Evolutionary conservation across 1,140 invertebrate genomes (phyloP).

Genomic region (Drosophila tsacasi): DNA sequence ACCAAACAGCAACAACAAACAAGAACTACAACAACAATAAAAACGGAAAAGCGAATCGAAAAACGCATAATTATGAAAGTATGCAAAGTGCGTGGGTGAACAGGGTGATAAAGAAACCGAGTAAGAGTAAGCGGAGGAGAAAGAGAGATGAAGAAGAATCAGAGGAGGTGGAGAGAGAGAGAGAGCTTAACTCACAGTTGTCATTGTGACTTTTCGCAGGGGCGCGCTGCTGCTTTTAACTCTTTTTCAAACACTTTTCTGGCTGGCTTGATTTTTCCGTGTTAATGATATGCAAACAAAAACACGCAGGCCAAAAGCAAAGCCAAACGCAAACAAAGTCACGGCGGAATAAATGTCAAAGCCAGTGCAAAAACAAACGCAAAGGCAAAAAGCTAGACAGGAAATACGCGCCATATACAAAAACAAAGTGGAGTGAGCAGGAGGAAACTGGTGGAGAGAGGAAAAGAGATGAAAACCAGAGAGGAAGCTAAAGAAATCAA

Average conservation of each 20-base stretch:
- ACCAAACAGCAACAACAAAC: conserved; percentile 38
- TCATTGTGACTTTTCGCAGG: conserved; percentile 49
- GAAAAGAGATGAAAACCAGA: conserved; percentile 8
- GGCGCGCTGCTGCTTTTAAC: conserved; percentile 52
- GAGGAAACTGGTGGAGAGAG: conserved; percentile 7
- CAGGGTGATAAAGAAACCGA: conserved; percentile 9
- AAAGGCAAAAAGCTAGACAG: conserved; percentile 56
- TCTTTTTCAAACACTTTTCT: conserved; percentile 55
- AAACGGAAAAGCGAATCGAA: conserved; percentile 28
- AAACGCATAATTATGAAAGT: conserved; percentile 75
- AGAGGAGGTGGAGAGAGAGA: neutral
- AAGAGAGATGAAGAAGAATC: neutral
- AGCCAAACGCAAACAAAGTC: conserved; percentile 34
- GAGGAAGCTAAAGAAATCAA: conserved; percentile 67
- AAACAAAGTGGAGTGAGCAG: conserved; percentile 32
- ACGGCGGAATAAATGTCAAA: conserved; percentile 21
- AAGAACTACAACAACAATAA: conserved; percentile 32
- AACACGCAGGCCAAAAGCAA: conserved; percentile 46
- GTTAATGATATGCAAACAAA: conserved; percentile 81
- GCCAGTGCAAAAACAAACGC: conserved; percentile 30
- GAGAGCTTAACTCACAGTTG: conserved; percentile 38
- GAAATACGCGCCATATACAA: conserved; percentile 76
- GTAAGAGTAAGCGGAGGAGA: neutral
- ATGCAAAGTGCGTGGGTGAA: conserved; percentile 64
- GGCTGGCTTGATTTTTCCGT: conserved; percentile 65